phyloP scores from a whole-genome alignment of 2,113 vertebrate species.

The Anoplopoma fimbria region DNA sequence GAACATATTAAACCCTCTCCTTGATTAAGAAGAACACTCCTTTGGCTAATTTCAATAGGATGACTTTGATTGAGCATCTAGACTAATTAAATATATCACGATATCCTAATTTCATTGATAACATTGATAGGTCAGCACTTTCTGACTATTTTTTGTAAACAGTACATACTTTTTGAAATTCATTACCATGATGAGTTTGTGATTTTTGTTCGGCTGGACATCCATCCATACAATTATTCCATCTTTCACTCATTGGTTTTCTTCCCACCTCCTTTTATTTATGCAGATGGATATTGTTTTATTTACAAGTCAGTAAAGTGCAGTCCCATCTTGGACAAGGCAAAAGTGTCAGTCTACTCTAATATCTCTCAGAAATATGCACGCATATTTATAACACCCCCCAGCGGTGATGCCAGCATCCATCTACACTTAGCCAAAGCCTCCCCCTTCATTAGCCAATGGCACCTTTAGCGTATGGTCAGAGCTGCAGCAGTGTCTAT shows the following conservation, averaged over 20 bases:
- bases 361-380: slow-evolving; percentile 63
- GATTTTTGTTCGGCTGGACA: not conserved
- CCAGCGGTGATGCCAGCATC: slow-evolving; percentile 59
- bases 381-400: slow-evolving; percentile 62
- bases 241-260: slow-evolving; percentile 40
- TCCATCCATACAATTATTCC: slow-evolving; percentile 25
- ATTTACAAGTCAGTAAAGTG: slow-evolving; percentile 65
- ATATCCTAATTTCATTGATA: slow-evolving; percentile 88
- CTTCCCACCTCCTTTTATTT: slow-evolving; percentile 26
- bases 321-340: slow-evolving; percentile 53
- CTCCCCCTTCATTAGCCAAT: slow-evolving; percentile 82
- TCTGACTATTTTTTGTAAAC: slow-evolving; percentile 76
- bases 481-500: slow-evolving; percentile 76
- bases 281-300: slow-evolving; percentile 61
- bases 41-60: slow-evolving; percentile 88
- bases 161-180: slow-evolving; percentile 15
- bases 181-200: slow-evolving; percentile 10
- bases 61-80: slow-evolving; percentile 88
- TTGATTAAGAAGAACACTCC: slow-evolving; percentile 89
- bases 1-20: slow-evolving; percentile 87
- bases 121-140: slow-evolving; percentile 92
- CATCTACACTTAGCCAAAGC: slow-evolving; percentile 72
- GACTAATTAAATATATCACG: slow-evolving; percentile 91
- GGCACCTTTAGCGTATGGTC: slow-evolving; percentile 83
- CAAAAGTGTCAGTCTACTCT: slow-evolving; percentile 59